Evolutionary conservation across 2,797 vertebrate genomes (phyloP), one percentile per base, ranked within the genome.

Genomic region (Moxostoma hubbsi): DNA sequence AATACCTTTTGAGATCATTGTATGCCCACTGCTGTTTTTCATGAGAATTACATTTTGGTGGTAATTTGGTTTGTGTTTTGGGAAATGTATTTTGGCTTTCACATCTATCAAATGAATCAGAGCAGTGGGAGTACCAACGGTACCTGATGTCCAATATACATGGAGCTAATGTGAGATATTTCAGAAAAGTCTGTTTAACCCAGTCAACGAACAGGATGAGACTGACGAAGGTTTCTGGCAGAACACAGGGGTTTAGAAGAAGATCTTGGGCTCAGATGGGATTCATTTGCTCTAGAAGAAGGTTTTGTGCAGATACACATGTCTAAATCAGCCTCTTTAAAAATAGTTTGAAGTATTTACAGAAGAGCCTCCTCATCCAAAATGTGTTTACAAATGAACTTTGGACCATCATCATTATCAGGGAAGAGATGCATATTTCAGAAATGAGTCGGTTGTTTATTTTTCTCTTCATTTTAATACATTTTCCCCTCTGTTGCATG

Each of bases 271-370:
- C 45, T 72, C 50, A 70, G 75, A 59, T 77, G 73, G 74, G 59
- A 84, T 55, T 73, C 9, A 72, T 82, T 81, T 75, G 8, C 9
- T 15, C 65, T 71, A 64, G 5, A 16, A 72, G 51, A 18, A 68
- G n/a, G 7, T 67, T 59, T 81, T 66, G 9, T 0, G 1, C 11
- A 69, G 6, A 24, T 50, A 49, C 9, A 51, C 36, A 75, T n/a
- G 54, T 57, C 63, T 15, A 55, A n/a, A 36, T 58, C 45, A 66
- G 11, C 47, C 45, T 76, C 0, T 53, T 62, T 53, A 15, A 46
- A 64, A 65, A 55, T 36, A 47, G 10, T 62, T 6, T 54, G 0
- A 75, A 55, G 54, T 55, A 18, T 65, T 75, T 75, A 55, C 50
- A 55, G n/a, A 55, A 55, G 5, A 47, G 15, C 7, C 24, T 50